Conservation (phyloP, 2,113 vertebrate genomes). For the Antigone vipio region DNA sequence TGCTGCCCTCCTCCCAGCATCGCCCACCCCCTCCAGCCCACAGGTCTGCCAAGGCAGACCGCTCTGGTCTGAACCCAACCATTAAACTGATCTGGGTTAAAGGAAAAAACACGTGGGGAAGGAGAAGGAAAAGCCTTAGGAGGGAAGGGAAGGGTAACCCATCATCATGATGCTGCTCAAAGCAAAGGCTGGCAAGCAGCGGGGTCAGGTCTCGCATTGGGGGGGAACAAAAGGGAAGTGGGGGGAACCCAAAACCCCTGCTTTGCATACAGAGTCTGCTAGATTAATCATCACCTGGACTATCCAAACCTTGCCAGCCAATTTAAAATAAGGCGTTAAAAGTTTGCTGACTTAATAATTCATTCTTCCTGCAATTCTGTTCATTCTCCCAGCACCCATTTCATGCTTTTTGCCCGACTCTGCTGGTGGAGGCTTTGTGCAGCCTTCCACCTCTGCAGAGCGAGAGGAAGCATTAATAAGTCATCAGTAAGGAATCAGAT, state of each 20-base stretch:
- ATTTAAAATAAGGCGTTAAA: not conserved
- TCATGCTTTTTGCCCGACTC: not conserved
- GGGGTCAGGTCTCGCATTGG: accelerated
- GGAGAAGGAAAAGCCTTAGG: not conserved
- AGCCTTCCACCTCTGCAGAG: not conserved
- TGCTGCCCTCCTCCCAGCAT: not conserved
- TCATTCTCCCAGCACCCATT: not conserved
- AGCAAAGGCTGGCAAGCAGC: not conserved
- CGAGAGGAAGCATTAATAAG: not conserved
- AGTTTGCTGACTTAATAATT: not conserved
- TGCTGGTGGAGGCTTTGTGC: not conserved
- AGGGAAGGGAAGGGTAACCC: not conserved
- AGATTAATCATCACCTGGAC: not conserved
- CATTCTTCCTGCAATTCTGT: not conserved
- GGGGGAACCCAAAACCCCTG: not conserved
- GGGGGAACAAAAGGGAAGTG: not conserved
- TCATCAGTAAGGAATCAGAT: not conserved
- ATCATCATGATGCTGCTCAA: not conserved
- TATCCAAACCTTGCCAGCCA: not conserved
- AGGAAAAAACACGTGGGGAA: not conserved
- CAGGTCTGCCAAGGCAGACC: not conserved
- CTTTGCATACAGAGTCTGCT: not conserved
- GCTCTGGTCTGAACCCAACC: not conserved
- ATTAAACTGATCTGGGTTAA: not conserved
- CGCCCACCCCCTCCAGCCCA: accelerated